These are phyloP conservation scores for Tillus elongatus DNA, from an alignment of 2,888 invertebrate genomes.

Conservation along the genomic window DNA sequence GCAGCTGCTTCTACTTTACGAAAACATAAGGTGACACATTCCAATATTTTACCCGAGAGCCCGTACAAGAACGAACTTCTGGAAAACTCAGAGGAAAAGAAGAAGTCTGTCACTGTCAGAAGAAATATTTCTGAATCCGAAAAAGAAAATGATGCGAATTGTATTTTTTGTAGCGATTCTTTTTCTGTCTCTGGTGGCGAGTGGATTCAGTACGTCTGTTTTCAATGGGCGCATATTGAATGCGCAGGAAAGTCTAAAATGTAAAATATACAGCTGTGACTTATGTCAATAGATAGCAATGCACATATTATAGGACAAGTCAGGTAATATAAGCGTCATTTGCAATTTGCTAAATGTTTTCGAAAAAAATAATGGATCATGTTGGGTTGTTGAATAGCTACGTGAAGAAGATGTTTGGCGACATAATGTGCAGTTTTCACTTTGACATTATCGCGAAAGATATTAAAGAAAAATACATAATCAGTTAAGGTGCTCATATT, in stretches of 20 bases:
- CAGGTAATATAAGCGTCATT: too few relatives aligned
- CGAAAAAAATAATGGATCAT: too few relatives aligned
- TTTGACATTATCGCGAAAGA: too few relatives aligned
- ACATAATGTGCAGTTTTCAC: too few relatives aligned
- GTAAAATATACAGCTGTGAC: constrained; percentile 4
- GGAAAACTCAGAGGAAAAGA: neutral
- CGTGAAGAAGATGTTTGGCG: too few relatives aligned
- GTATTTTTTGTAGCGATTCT: neutral
- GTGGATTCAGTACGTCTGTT: neutral
- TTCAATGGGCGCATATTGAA: constrained; percentile 5
- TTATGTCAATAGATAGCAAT: neutral
- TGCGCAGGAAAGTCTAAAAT: neutral
- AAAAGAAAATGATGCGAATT: constrained; percentile 3
- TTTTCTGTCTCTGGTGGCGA: constrained; percentile 5
- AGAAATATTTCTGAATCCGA: too few relatives aligned
- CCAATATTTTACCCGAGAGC: neutral
- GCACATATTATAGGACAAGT: too few relatives aligned
- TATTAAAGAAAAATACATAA: too few relatives aligned
- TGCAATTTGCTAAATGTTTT: too few relatives aligned
- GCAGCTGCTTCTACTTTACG: neutral
- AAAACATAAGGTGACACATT: constrained; percentile 2
- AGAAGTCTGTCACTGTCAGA: neutral
- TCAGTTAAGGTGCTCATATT: too few relatives aligned
- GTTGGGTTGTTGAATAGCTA: too few relatives aligned
- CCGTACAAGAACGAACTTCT: constrained; percentile 3